Evolutionary conservation across 2,888 invertebrate genomes (phyloP), one percentile per base, ranked within the genome.

Genomic region (Campoplex capitator): DNA sequence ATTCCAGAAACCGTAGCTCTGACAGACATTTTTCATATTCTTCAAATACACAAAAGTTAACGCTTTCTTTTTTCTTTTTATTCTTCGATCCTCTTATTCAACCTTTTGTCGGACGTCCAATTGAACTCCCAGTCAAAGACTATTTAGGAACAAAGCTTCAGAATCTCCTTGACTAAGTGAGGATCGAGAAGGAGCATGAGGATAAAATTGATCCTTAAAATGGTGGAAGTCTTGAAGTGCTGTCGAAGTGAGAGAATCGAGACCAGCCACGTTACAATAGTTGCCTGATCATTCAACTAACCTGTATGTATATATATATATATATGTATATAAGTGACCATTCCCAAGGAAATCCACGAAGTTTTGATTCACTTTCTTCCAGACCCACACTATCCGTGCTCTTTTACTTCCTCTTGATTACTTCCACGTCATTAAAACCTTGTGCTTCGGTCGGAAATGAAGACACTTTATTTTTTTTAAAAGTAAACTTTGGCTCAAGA

Each of bases 141-240:
- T 78, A 78, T 78, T 88, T 82, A 54, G 75, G 71, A 86, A 84
- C 82, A 87, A 87, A 87, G 83, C 84, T 16, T 9, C 65, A 70
- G 82, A 74, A 23, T 73, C 56, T 48, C 48, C 76, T 51, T 77
- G 81, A 83, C 78, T 85, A 85, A 87, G 84, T 85, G 84, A 83
- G 79, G 76, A 67, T 70, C 81, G 83, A 74, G 74, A 83, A 84
- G 82, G n/a, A 88, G 83, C 76, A 76, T 76, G 81, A 67, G 68
- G 71, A 56, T 68, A 83, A 75, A 78, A 85, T 80, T 79, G 77
- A 86, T 84, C 76, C 79, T 54, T 75, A 73, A 85, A 88, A 86
- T 77, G 88, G 81, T 70, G 83, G 48, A 83, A 87, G 77, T 82
- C 83, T 88, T 74, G 71, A 71, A 88, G 83, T 81, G 81, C 85